Base-by-base conservation (phyloP, 2,888 invertebrate species). In the Leptinotarsa juncta region DNA sequence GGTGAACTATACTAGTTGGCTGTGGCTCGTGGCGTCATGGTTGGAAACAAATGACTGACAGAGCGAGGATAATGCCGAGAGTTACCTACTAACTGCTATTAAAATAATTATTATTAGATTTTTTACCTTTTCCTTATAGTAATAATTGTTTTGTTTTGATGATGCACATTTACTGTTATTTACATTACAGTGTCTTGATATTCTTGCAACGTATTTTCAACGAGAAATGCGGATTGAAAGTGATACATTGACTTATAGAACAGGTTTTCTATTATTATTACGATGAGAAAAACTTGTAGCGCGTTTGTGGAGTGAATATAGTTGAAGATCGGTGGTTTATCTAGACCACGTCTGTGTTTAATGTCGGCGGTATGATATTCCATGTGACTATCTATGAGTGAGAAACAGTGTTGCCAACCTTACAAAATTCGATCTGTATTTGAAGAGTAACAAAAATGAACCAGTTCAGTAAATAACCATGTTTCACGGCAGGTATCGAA, bases 31-130 rank as follows among this genome's bases (percentile, higher is more conserved):
- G 88, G 88, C 89, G 88, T 88, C 88, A 88, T 88, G 89, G 84
- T 88, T 88, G 85, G 89, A 87, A 88, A 86, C 89, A 88, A 89
- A 88, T 88, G 89, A 87, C 88, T 88, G 88, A 82, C 87, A 88
- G 88, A 88, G 88, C 89, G 88, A 87, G 86, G 87, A 88, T 88
- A 88, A 88, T 88, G 87, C 86, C 85, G 86, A 87, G 85, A 86
- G 86, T 86, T 86, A 85, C 86, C 86, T 85, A 86, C 67, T 76
- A 76, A 76, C 86, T 85, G 83, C 87, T 85, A 88, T 88, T 88
- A 88, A 87, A 88, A 88, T 88, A 87, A 88, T 88, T 88, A 88
- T 87, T 85, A 88, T 87, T 85, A 84, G 84, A 84, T 84, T 85
- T 84, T 85, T 84, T 84, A 82, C 83, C 81, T 83, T 84, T 84